These are phyloP conservation scores for Peromyscus californicus DNA, from an alignment of 2,113 vertebrate genomes.

Conservation along the genomic window DNA sequence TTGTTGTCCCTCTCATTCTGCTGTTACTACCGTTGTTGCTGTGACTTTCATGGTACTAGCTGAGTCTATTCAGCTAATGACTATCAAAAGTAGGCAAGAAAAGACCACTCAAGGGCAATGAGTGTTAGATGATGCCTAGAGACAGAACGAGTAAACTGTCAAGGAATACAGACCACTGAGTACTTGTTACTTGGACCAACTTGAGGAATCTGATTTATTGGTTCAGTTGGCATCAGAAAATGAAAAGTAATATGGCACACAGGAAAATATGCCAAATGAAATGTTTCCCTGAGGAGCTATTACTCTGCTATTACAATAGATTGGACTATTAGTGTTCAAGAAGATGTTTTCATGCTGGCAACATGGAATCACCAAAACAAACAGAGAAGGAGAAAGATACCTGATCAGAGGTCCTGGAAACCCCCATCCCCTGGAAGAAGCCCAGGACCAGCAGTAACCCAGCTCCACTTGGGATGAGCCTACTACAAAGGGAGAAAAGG, in stretches of 20 bases:
- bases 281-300: background rate
- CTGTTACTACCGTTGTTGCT: background rate
- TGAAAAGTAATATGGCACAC: conserved; percentile 89
- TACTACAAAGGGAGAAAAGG: conserved; percentile 95
- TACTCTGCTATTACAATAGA: background rate
- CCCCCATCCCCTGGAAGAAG: conserved; percentile 87
- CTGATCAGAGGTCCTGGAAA: conserved; percentile 87
- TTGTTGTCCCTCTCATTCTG: background rate
- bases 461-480: conserved; percentile 86
- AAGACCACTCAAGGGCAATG: background rate
- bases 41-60: background rate
- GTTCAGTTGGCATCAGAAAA: conserved; percentile 72
- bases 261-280: conserved; percentile 83
- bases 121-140: conserved; percentile 75
- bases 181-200: background rate
- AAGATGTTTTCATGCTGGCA: background rate
- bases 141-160: conserved; percentile 35
- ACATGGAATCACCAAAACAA: conserved; percentile 73
- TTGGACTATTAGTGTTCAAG: background rate
- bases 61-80: background rate
- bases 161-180: background rate
- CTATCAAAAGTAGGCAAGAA: background rate
- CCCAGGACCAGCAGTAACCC: conserved; percentile 73
- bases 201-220: conserved; percentile 47
- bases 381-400: conserved; percentile 88